Conservation (phyloP, 1,140 invertebrate species). For the Camponotus floridanus region DNA sequence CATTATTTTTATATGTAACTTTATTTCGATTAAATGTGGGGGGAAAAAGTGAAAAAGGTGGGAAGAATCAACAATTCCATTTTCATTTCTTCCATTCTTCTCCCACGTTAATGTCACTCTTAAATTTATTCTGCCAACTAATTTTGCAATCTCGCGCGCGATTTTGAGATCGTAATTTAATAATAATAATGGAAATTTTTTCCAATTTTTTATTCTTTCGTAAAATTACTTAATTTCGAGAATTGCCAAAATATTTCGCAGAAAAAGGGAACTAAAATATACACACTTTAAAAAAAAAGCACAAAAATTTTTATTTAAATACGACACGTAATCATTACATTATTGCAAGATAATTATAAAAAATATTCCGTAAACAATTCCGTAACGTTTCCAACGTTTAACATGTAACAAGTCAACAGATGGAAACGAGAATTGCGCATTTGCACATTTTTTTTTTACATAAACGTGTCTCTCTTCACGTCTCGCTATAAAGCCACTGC, state of each 20-base stretch:
- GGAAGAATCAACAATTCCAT: background rate
- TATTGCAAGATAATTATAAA: background rate
- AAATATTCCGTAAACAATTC: background rate
- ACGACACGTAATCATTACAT: background rate
- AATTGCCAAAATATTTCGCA: background rate
- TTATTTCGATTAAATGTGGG: background rate
- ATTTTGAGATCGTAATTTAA: background rate
- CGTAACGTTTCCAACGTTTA: background rate
- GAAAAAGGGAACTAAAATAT: background rate
- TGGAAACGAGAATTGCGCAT: conserved; percentile 8
- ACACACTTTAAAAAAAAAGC: background rate
- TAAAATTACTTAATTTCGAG: conserved; percentile 26
- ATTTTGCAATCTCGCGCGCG: background rate
- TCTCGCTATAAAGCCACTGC: background rate
- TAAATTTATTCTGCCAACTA: background rate
- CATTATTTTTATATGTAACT: background rate
- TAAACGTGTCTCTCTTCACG: background rate
- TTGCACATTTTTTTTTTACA: conserved; percentile 49
- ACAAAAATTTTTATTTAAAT: background rate
- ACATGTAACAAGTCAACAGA: background rate
- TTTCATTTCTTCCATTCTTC: background rate
- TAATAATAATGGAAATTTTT: background rate
- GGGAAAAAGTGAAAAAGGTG: too few species aligned
- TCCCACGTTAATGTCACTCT: background rate
- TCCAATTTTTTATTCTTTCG: background rate